A percentile compares a stretch with the other conserved stretches of the same genome.
Conservation (phyloP, 2,888 invertebrate genomes). For the Ormyrus pomaceus region DNA sequence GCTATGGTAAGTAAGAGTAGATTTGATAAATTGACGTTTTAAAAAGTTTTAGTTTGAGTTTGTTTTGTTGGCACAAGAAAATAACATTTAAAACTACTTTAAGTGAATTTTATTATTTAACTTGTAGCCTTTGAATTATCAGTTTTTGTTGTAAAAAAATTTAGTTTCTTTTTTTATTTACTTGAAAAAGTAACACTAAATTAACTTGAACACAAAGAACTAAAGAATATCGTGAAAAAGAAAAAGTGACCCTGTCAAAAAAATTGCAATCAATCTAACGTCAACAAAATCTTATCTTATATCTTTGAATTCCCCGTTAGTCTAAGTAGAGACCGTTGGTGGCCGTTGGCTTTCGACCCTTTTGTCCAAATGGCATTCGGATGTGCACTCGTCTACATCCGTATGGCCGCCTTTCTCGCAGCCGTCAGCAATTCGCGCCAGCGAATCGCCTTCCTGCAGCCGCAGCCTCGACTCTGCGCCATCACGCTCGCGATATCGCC, state of each 20-base stretch:
- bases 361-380: slow-evolving; percentile 76
- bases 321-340: slow-evolving; percentile 76
- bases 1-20: slow-evolving; percentile 44
- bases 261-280: slow-evolving; percentile 26
- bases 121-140: not conserved
- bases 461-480: slow-evolving; percentile 41
- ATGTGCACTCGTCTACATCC: slow-evolving; percentile 73
- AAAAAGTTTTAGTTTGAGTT: not conserved
- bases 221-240: slow-evolving; percentile 31
- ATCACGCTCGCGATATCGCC: slow-evolving; percentile 38
- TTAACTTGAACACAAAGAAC: slow-evolving; percentile 26
- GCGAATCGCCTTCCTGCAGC: slow-evolving; percentile 63
- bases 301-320: slow-evolving; percentile 76
- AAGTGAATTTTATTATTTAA: not conserved
- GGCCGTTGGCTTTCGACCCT: slow-evolving; percentile 75
- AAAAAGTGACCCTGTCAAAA: slow-evolving; percentile 49
- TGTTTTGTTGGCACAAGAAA: not conserved
- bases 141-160: not conserved
- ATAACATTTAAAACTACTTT: too few species aligned
- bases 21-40: slow-evolving; percentile 12
- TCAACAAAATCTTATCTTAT: slow-evolving; percentile 67
- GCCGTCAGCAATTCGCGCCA: slow-evolving; percentile 64
- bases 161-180: slow-evolving; percentile 23
- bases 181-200: not conserved
- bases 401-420: slow-evolving; percentile 74